Percentiles rank a stretch among this genome's conserved stretches.
These are phyloP conservation scores for Lathamus discolor DNA, from an alignment of 2,113 vertebrate genomes.

Conservation along the genomic window DNA sequence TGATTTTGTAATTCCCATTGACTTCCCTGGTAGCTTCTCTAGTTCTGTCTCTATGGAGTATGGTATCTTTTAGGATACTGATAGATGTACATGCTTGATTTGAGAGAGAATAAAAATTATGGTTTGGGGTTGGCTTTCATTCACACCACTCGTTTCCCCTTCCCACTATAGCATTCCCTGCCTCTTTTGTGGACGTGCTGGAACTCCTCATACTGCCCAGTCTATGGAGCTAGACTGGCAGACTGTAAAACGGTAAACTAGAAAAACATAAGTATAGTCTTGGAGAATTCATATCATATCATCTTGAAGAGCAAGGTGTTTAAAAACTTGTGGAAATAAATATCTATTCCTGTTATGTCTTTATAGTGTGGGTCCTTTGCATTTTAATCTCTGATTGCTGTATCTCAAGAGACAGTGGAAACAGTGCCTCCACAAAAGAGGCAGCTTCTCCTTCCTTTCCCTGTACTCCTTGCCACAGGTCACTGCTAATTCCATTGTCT, in stretches of 20 bases:
- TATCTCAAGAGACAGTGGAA: not conserved
- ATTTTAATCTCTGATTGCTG: not conserved
- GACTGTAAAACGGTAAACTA: not conserved
- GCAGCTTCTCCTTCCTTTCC: not conserved
- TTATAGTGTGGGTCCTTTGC: not conserved
- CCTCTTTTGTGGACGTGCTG: not conserved
- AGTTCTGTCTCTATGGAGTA: not conserved
- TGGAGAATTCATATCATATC: rapidly evolving
- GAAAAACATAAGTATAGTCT: not conserved
- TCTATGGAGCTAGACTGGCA: not conserved
- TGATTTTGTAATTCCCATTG: not conserved
- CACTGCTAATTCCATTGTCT: not conserved
- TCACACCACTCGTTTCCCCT: rapidly evolving
- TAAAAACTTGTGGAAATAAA: not conserved
- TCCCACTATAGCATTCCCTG: rapidly evolving
- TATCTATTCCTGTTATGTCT: not conserved
- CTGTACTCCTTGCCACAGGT: not conserved
- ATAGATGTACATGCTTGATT: not conserved
- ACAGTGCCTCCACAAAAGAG: not conserved
- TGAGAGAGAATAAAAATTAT: not conserved
- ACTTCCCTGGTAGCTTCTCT: not conserved
- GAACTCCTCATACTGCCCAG: not conserved
- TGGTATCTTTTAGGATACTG: not conserved
- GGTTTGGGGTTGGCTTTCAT: not conserved
- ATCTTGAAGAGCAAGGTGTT: not conserved